Base-by-base conservation (phyloP, 2,888 invertebrate genomes). In the Drosophila fungiperda region DNA sequence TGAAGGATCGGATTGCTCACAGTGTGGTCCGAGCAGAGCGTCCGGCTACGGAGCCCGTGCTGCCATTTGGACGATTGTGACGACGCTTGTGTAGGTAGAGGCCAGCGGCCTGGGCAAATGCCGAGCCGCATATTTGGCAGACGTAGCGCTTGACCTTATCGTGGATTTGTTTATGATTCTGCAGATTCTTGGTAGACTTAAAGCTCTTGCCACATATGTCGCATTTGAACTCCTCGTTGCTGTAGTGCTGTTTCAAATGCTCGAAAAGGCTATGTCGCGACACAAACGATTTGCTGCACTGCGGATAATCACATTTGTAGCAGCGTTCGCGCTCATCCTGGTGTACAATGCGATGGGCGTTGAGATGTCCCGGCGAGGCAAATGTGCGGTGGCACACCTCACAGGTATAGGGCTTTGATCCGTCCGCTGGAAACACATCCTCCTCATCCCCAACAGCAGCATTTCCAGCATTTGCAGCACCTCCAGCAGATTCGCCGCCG, bases 31-130 rank as follows among this genome's bases (percentile, higher is more conserved):
- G 89, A 0, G 72, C 62, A 8, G 87, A 86, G 11, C 81, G 80
- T 3, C 85, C 82, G 3, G 87, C 89, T 4, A 87, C 89, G 45
- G 87, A 61, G 32, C 87, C 89, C 7, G 84, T 76, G 42, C 70
- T 70, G 33, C 85, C 85, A 45, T 87, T 89, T 58, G 89, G 87
- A 9, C 91, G 87, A 76, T 91, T 92, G 70, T 92, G 91, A 20
- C 91, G 87, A 6, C 91, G 81, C 71, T 92, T 92, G 70, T 92
- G 92, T 36, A 92, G 85, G 80, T 92, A 92, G 36, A 92, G 83
- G 26, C 92, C 92, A 35, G 92, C 92, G 15, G 92, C 92, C 66
- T 92, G 92, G 36, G 92, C 92, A 74, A 92, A 92, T 45, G 92
- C 92, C 33, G 92, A 92, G 17, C 92, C 92, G 67, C 92, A 92